Evolutionary conservation across 2,113 vertebrate species (phyloP).

Genomic region (Phyllostomus hastatus): DNA sequence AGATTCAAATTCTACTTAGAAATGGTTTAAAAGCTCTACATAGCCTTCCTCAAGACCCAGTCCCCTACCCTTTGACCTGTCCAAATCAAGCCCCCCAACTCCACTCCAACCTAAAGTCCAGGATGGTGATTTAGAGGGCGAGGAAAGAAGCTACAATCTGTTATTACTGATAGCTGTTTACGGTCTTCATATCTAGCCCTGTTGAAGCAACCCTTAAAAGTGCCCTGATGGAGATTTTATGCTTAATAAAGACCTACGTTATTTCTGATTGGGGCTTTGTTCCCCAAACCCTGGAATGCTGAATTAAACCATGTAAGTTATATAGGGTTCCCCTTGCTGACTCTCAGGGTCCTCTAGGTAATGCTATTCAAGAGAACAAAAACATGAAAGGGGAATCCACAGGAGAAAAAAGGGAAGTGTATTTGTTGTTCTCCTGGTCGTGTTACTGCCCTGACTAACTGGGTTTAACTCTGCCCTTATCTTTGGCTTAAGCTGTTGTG

Average conservation of each 20-base stretch:
- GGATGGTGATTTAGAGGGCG: not conserved
- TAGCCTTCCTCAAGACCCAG: not conserved
- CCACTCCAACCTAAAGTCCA: not conserved
- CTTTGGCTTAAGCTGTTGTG: not conserved
- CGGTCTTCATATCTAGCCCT: not conserved
- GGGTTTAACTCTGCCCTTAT: not conserved
- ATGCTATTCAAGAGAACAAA: not conserved
- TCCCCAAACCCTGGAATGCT: not conserved
- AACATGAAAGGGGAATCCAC: not conserved
- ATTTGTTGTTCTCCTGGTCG: slow-evolving; percentile 7
- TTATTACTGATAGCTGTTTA: not conserved
- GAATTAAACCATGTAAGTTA: not conserved
- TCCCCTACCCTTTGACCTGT: not conserved
- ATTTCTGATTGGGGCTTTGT: not conserved
- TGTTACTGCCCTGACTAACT: not conserved
- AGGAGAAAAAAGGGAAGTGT: not conserved
- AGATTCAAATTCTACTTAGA: slow-evolving; percentile 29
- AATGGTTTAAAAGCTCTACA: not conserved
- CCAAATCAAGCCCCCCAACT: not conserved
- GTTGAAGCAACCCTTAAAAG: not conserved
- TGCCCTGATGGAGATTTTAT: not conserved
- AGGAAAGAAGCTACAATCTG: not conserved
- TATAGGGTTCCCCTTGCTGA: not conserved
- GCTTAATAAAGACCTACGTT: not conserved
- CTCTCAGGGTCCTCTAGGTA: not conserved